Conservation (phyloP, 1,140 invertebrate species). For the Aphidius ervi region DNA sequence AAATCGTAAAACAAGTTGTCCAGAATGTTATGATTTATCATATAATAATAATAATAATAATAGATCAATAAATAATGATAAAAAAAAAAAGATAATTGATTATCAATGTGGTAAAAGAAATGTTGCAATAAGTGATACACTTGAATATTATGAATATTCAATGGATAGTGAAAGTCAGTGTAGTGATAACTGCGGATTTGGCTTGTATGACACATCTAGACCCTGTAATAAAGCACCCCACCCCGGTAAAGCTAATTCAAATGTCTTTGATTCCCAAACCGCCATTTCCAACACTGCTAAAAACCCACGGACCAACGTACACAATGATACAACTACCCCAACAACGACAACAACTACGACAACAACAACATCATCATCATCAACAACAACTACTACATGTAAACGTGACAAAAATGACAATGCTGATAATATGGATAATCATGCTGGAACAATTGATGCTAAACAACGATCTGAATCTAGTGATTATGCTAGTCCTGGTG, state of each 20-base stretch:
- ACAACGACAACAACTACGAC: conserved; percentile 11
- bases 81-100: background rate
- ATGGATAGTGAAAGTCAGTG: conserved; percentile 54
- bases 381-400: background rate
- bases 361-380: conserved; percentile 25
- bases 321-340: conserved; percentile 27
- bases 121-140: conserved; percentile 51
- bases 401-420: background rate
- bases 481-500: conserved; percentile 48
- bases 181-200: conserved; percentile 55
- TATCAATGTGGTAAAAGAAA: conserved; percentile 46
- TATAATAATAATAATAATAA: background rate
- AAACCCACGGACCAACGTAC: conserved; percentile 43
- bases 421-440: conserved; percentile 8
- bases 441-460: conserved; percentile 19
- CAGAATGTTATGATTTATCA: conserved; percentile 20
- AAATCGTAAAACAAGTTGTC: conserved; percentile 47
- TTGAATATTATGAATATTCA: conserved; percentile 53
- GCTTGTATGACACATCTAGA: conserved; percentile 52
- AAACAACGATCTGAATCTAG: conserved; percentile 49
- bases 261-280: conserved; percentile 55
- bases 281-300: conserved; percentile 54
- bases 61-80: background rate
- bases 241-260: conserved; percentile 55
- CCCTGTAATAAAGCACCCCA: conserved; percentile 52